Percentiles rank a stretch among this genome's conserved stretches.
Evolutionary conservation across 2,113 vertebrate genomes (phyloP).

Genomic region (Physeter macrocephalus): DNA sequence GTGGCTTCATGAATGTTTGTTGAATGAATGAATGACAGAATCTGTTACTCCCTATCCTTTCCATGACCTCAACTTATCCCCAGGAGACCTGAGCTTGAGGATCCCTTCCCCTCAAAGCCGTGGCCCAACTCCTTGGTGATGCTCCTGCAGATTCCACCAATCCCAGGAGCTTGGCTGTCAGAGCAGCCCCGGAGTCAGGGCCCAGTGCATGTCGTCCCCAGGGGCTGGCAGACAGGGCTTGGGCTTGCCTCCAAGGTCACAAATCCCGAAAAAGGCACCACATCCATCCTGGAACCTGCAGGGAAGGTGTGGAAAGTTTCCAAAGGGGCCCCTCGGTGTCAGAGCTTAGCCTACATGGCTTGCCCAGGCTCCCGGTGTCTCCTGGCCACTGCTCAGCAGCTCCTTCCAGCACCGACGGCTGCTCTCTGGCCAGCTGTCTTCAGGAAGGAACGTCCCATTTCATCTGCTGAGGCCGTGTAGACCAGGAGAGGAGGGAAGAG

Average conservation of each 20-base stretch:
- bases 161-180: not conserved
- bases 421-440: conserved; percentile 48
- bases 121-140: not conserved
- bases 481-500: not conserved
- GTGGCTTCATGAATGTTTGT: not conserved
- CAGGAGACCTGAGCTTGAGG: not conserved
- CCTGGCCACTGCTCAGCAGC: conserved; percentile 43
- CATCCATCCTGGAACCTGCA: conserved; percentile 37
- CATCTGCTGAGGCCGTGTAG: not conserved
- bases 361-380: conserved; percentile 50
- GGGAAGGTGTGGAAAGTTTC: conserved; percentile 50
- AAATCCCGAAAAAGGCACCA: conserved; percentile 20
- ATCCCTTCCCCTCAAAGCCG: not conserved
- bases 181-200: not conserved
- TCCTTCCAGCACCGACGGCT: conserved; percentile 51
- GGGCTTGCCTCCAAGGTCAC: conserved; percentile 31
- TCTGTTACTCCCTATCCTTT: not conserved
- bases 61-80: conserved; percentile 49
- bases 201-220: not conserved
- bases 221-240: conserved; percentile 13
- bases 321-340: conserved; percentile 17
- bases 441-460: conserved; percentile 44
- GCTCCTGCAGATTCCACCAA: not conserved
- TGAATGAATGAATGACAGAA: conserved; percentile 54
- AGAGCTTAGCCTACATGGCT: conserved; percentile 8